These are phyloP conservation scores for Columba guinea DNA, from an alignment of 2,797 vertebrate species.

Conservation along the genomic window DNA sequence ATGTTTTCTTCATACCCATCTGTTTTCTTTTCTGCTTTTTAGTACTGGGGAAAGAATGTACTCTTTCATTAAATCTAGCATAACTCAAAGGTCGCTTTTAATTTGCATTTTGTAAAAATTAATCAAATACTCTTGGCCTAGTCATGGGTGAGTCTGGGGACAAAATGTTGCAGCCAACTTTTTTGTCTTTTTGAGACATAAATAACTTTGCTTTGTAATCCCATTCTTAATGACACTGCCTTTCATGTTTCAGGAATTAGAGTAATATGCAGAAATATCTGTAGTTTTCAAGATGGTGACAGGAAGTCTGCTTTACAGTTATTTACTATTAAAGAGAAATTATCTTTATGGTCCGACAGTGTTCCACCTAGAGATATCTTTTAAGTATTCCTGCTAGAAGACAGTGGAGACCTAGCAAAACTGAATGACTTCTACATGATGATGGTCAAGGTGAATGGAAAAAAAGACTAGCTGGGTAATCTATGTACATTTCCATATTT, in stretches of 20 bases:
- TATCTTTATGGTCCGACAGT: background rate
- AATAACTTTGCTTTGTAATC: background rate
- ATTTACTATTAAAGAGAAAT: background rate
- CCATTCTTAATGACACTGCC: background rate
- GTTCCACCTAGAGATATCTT: background rate
- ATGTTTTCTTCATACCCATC: slow-evolving; percentile 44
- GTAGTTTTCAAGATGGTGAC: background rate
- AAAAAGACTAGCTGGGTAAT: background rate
- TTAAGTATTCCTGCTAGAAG: background rate
- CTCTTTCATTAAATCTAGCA: slow-evolving; percentile 33
- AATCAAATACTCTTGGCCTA: background rate
- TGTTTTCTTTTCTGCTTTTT: slow-evolving; percentile 50
- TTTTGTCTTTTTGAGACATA: background rate
- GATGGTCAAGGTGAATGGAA: background rate
- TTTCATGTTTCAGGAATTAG: background rate
- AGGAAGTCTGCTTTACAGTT: background rate
- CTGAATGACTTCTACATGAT: background rate
- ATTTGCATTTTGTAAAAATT: slow-evolving; percentile 44
- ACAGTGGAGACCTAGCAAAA: background rate
- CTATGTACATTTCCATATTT: background rate
- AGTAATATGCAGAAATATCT: background rate
- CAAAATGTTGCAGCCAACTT: background rate
- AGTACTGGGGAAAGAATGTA: slow-evolving; percentile 13
- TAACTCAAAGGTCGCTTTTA: slow-evolving; percentile 25
- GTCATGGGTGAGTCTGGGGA: background rate